phyloP scores from a whole-genome alignment of 2,888 invertebrate species.

The Steromphala cineraria region DNA sequence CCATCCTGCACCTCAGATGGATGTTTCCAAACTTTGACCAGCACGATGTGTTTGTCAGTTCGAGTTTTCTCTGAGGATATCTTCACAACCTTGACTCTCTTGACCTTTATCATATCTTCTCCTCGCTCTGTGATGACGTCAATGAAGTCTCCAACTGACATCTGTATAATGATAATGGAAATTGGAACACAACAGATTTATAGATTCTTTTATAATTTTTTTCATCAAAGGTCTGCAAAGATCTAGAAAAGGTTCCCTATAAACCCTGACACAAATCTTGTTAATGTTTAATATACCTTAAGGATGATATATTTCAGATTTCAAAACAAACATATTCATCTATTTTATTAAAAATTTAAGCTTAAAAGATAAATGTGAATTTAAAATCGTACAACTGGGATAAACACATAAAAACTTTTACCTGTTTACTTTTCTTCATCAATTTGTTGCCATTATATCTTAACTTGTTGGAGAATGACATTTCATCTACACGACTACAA shows the following conservation, averaged over 20 bases:
- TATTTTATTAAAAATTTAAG: not conserved
- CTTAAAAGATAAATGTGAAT: not conserved
- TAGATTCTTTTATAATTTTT: no score
- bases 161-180: constrained; percentile 21
- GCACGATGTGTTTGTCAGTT: constrained; percentile 34
- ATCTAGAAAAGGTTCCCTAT: no score
- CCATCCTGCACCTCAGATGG: constrained; percentile 30
- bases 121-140: constrained; percentile 36
- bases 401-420: not conserved
- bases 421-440: constrained; percentile 38
- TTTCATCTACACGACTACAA: constrained; percentile 38
- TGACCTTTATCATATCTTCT: constrained; percentile 36
- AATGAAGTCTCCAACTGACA: constrained; percentile 39
- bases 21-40: constrained; percentile 38
- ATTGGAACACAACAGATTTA: no score
- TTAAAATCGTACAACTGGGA: not conserved
- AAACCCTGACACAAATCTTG: no score
- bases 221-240: no score
- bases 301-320: no score
- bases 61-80: constrained; percentile 31
- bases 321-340: no score
- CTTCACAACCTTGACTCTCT: constrained; percentile 38
- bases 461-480: constrained; percentile 31
- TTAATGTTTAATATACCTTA: no score
- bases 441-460: constrained; percentile 37